phyloP scores from a whole-genome alignment of 1,140 invertebrate genomes.

The Sitodiplosis mosellana region DNA sequence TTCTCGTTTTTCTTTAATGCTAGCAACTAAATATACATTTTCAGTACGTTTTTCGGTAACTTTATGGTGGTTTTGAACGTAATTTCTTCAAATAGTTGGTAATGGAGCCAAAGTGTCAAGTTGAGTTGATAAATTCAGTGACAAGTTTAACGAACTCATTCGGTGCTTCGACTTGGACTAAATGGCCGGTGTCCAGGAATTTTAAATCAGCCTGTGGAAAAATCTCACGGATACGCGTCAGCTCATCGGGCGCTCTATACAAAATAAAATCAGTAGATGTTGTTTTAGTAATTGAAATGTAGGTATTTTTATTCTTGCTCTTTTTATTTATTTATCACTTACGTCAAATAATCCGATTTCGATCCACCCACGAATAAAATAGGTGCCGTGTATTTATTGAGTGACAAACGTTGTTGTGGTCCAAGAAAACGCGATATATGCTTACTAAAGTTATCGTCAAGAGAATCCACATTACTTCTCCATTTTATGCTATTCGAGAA shows the following conservation, averaged over 20 bases:
- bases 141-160: slow-evolving; percentile 49
- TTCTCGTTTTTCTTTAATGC: neutral
- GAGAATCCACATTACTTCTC: slow-evolving; percentile 34
- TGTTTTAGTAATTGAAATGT: neutral
- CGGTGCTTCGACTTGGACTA: slow-evolving; percentile 84
- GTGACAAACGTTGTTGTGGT: slow-evolving; percentile 13
- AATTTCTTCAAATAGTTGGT: no score
- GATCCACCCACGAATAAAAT: slow-evolving; percentile 68
- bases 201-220: slow-evolving; percentile 60
- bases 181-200: slow-evolving; percentile 71
- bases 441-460: slow-evolving; percentile 42
- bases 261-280: neutral
- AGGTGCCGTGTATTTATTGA: slow-evolving; percentile 39
- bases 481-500: slow-evolving; percentile 22
- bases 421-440: slow-evolving; percentile 43
- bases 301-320: no score
- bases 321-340: no score
- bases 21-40: neutral
- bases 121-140: slow-evolving; percentile 30
- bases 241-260: slow-evolving; percentile 39
- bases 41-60: neutral
- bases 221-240: slow-evolving; percentile 42
- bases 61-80: no score
- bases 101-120: neutral
- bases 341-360: slow-evolving; percentile 62